Conservation (phyloP, 37 sponge, comb jelly and placozoan species). For the Ephydatia muelleri region DNA sequence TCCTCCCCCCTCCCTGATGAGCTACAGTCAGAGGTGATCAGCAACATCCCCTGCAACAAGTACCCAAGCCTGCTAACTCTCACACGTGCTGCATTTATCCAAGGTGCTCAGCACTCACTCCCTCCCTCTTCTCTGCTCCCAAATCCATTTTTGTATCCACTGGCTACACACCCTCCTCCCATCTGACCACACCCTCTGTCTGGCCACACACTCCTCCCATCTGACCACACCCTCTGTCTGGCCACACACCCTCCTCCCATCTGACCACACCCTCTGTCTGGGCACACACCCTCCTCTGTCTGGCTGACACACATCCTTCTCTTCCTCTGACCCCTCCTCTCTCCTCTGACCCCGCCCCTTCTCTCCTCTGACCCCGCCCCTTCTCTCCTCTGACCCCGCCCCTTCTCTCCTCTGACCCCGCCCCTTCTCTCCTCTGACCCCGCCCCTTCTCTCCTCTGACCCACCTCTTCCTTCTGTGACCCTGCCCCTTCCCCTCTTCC, state of each 20-base stretch:
- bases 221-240: background rate
- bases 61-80: slow-evolving; percentile 49
- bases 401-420: too few species aligned
- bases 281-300: background rate
- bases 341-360: too few species aligned
- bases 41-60: slow-evolving; percentile 40
- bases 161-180: background rate
- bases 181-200: background rate
- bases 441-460: too few species aligned
- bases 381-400: too few species aligned
- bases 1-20: slow-evolving; percentile 43
- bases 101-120: slow-evolving; percentile 27
- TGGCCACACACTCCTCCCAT: background rate
- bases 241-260: background rate
- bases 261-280: too few species aligned
- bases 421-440: too few species aligned
- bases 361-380: too few species aligned
- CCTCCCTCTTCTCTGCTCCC: background rate
- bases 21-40: slow-evolving; percentile 39
- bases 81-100: slow-evolving; percentile 52
- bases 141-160: background rate
- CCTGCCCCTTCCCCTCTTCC: background rate
- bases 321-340: too few species aligned
- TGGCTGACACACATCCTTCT: too few species aligned
- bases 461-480: too few species aligned